Conservation (phyloP, 2,888 invertebrate genomes). For the Drosophila acutilabella region DNA sequence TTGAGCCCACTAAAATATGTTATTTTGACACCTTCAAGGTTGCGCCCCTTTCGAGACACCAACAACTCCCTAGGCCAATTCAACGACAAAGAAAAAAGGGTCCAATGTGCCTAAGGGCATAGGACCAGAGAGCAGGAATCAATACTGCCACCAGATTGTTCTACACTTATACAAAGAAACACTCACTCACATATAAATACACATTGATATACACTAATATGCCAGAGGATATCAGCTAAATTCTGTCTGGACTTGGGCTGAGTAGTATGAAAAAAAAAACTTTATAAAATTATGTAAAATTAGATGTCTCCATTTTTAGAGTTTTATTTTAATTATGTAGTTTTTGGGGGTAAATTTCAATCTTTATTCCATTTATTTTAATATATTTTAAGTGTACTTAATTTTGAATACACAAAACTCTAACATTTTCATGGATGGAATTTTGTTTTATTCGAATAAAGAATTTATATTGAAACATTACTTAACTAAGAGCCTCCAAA, state of each 20-base stretch:
- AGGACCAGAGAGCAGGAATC: constrained; percentile 36
- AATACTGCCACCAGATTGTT: constrained; percentile 57
- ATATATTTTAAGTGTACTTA: no score
- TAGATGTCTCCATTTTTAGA: no score
- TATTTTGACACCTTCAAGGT: constrained; percentile 81
- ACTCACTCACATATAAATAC: neutral
- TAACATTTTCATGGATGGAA: no score
- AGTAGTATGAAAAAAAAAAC: no score
- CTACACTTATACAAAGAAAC: constrained; percentile 19
- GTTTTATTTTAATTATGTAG: no score
- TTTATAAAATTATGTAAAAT: no score
- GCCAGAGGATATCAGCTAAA: constrained; percentile 44
- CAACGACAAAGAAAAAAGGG: constrained; percentile 9
- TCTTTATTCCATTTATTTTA: no score
- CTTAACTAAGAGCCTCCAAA: no score
- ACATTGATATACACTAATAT: neutral
- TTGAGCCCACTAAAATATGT: constrained; percentile 62
- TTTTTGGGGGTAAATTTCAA: no score
- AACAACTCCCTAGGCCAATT: constrained; percentile 13
- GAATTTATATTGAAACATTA: no score
- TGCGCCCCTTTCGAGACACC: constrained; percentile 51
- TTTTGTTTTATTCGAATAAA: no score
- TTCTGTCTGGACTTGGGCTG: constrained; percentile 5
- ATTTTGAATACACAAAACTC: no score
- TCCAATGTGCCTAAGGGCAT: constrained; percentile 8